Base-by-base conservation (phyloP, 2,888 invertebrate genomes). In the Cistogaster globosa region DNA sequence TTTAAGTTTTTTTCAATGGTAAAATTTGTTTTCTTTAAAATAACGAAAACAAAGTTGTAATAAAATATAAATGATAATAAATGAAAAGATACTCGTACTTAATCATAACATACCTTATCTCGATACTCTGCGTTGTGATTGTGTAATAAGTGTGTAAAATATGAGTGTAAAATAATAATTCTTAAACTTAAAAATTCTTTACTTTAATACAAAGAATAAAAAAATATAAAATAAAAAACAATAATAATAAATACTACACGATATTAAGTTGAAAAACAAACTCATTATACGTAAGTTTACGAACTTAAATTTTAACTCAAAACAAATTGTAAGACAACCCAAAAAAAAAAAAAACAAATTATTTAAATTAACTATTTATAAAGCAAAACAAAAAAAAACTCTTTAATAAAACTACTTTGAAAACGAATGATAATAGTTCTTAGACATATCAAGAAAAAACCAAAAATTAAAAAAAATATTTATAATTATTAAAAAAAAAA, bases 401-500 rank as follows among this genome's bases (percentile, higher is more conserved):
- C 77, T 71, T 74, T 69, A 80, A 86, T 80, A 83, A n/a, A 63
- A 63, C 18, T 77, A 79, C 86, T 88, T 89, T 89, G 89, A 90
- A 90, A 92, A 91, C 92, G 91, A 92, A 92, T 91, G 91, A 92
- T 92, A 92, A 92, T 92, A 92, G 92, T 89, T 92, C 91, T 92
- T 92, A 92, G 92, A 92, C 92, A 92, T 92, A 92, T 92, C 92
- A 92, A 86, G 9, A 82, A 45, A 42, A 57, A 75, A 14, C 18
- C 32, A 55, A 74, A 63, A 55, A 55, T 14, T 9, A 9, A n/a
- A 53, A 36, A 26, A 3, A 42, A 69, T 14, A 53, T 36, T 38
- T 18, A 68, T 58, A 67, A 51, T 58, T 51, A 53, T 26, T 51
- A 22, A 26, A 45, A 45, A 32, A 69, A 38, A 14, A 57, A 77